phyloP scores from a whole-genome alignment of 2,888 invertebrate genomes.

The Bombylius major region DNA sequence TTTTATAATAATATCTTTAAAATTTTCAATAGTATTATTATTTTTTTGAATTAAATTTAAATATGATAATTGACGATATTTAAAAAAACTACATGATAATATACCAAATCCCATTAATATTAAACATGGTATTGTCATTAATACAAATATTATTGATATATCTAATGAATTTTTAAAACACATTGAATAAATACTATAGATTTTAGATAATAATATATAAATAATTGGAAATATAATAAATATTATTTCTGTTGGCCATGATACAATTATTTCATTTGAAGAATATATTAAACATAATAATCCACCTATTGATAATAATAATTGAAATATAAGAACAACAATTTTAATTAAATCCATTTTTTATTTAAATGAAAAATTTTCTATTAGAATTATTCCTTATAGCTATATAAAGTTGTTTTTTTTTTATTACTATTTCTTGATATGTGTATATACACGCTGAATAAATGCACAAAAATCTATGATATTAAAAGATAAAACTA shows the following conservation, averaged over 20 bases:
- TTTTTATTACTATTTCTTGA: too few species aligned
- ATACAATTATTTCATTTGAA: slow-evolving; percentile 3
- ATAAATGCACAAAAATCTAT: too few species aligned
- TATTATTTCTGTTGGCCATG: slow-evolving; percentile 7
- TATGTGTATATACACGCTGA: too few species aligned
- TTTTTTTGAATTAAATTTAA: background rate
- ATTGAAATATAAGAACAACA: background rate
- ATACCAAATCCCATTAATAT: slow-evolving; percentile 1
- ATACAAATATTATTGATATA: background rate
- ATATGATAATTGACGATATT: background rate
- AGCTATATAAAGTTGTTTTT: too few species aligned
- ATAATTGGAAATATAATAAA: background rate
- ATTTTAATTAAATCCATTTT: too few species aligned
- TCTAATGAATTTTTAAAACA: background rate
- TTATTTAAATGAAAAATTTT: too few species aligned
- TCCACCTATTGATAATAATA: slow-evolving; percentile 1
- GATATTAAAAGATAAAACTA: too few species aligned
- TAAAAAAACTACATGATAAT: slow-evolving; percentile 1
- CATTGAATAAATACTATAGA: background rate
- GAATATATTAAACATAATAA: background rate
- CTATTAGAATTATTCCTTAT: too few species aligned
- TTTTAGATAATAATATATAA: slow-evolving; percentile 2
- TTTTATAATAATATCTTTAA: background rate
- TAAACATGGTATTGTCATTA: background rate
- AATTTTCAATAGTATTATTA: background rate